Evolutionary conservation across 2,888 invertebrate species (phyloP).

Genomic region (Trichogramma dendrolimi): DNA sequence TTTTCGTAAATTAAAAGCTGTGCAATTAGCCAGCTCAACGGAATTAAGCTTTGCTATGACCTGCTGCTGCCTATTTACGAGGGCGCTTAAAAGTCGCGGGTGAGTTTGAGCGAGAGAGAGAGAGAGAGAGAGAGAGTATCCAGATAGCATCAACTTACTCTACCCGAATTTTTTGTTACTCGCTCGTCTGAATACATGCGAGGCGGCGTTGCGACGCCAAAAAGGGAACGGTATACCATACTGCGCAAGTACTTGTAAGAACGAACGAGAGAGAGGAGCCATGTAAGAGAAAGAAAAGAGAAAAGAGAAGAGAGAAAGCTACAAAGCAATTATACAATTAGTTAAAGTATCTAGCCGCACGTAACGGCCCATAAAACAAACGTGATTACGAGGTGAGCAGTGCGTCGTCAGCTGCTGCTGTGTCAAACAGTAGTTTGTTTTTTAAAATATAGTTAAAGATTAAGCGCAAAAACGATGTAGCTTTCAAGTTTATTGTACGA

Average conservation of each 20-base stretch:
- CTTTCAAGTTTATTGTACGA: background rate
- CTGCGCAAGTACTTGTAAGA: background rate
- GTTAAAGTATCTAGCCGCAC: conserved; percentile 48
- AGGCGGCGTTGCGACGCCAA: conserved; percentile 38
- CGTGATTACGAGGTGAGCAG: conserved; percentile 39
- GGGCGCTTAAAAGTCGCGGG: conserved; percentile 34
- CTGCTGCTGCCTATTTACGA: conserved; percentile 39
- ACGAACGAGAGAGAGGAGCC: background rate
- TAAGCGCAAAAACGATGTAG: conserved; percentile 11
- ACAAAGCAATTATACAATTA: conserved; percentile 51
- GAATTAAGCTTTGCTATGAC: conserved; percentile 31
- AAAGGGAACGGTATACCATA: conserved; percentile 20
- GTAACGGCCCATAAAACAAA: conserved; percentile 51
- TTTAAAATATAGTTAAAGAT: conserved; percentile 19
- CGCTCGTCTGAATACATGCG: conserved; percentile 28
- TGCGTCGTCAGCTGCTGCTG: too few relatives aligned
- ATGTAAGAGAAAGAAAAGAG: background rate
- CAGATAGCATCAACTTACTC: conserved; percentile 28
- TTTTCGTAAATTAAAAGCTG: conserved; percentile 43
- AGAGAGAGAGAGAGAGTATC: conserved; percentile 24
- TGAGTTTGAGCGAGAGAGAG: conserved; percentile 11
- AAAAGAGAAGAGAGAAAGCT: conserved; percentile 19
- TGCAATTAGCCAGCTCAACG: conserved; percentile 42
- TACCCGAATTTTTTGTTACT: conserved; percentile 19
- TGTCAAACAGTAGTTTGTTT: conserved; percentile 2